These are phyloP conservation scores for Anarrhichthys ocellatus DNA, from an alignment of 2,113 vertebrate genomes.

Conservation along the genomic window DNA sequence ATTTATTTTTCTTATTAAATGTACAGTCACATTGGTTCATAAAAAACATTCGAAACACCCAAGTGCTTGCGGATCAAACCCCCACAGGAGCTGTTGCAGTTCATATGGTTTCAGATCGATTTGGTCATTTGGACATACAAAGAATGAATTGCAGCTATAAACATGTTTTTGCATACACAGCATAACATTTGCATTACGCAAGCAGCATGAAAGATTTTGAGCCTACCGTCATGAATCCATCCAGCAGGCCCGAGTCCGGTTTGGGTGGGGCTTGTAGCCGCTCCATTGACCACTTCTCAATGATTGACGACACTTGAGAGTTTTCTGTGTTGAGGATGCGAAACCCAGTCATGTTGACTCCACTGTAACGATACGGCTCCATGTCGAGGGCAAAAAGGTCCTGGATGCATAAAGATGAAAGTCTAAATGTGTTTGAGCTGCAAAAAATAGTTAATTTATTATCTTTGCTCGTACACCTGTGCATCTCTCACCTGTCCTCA, in stretches of 20 bases:
- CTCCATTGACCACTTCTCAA: constrained; percentile 99
- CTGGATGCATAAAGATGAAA: constrained; percentile 73
- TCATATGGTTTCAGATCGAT: constrained; percentile 25
- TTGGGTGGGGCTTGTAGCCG: constrained; percentile 97
- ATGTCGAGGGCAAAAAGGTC: constrained; percentile 97
- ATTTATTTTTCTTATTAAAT: constrained; percentile 26
- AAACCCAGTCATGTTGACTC: constrained; percentile 99
- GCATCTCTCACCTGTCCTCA: constrained; percentile 2
- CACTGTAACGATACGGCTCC: constrained; percentile 97
- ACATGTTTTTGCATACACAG: constrained; percentile 32
- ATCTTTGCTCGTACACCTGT: neutral
- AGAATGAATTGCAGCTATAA: neutral
- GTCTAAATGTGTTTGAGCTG: neutral
- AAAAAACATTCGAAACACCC: neutral
- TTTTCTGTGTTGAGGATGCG: constrained; percentile 97
- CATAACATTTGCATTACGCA: constrained; percentile 13
- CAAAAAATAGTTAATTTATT: neutral
- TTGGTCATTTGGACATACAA: constrained; percentile 4
- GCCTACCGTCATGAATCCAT: constrained; percentile 99
- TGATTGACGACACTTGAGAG: constrained; percentile 94
- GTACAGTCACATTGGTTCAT: neutral
- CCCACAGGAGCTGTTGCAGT: neutral
- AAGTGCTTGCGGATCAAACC: constrained; percentile 15
- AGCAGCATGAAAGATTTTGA: constrained; percentile 6
- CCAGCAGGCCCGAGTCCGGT: constrained; percentile 97